Evolutionary conservation across 2,888 invertebrate species (phyloP), one percentile per base, ranked within the genome.

Genomic region (Lasioglossum lativentre): DNA sequence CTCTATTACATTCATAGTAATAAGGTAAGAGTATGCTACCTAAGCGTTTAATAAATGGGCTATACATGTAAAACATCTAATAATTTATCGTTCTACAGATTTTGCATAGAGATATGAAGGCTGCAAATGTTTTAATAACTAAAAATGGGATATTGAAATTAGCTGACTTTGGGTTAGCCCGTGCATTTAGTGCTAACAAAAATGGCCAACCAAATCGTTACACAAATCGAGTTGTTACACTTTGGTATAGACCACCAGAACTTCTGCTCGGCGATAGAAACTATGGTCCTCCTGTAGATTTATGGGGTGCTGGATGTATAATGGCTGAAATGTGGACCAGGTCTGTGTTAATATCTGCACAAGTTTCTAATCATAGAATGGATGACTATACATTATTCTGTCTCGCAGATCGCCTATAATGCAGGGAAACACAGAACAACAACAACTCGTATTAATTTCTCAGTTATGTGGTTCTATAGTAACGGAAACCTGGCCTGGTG

Each of bases 251-350:
- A 59, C 97, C 97, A 34, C 97, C 97, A 6, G 97, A 97, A 92
- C 94, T 97, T 38, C 94, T 97, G 23, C 94, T 97, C 12, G 97
- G 99, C 56, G 98, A 99, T 92, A 96, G 99, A 23, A 98, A 99
- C 95, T 99, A 99, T 93, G 99, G 99, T 0, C 98, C 99, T 0
- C 98, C 99, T 0, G 99, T 99, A 23, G 99, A 99, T 96, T 97
- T 99, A 96, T 98, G 98, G 98, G 98, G 98, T 0, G 99, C 99
- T 0, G 99, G 99, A 0, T 99, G 99, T 94, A 99, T 99, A 87
- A 99, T 99, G 99, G 99, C 99, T 0, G 99, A 99, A 96, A 98
- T 99, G 98, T 99, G 99, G 99, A 99, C 99, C 0, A 96, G 97
- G 89, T 96, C 95, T 30, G 19, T 59, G 59, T 78, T 3, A 23